Evolutionary conservation across 1,140 invertebrate genomes (phyloP).

Genomic region (Pseudoatta argentina): DNA sequence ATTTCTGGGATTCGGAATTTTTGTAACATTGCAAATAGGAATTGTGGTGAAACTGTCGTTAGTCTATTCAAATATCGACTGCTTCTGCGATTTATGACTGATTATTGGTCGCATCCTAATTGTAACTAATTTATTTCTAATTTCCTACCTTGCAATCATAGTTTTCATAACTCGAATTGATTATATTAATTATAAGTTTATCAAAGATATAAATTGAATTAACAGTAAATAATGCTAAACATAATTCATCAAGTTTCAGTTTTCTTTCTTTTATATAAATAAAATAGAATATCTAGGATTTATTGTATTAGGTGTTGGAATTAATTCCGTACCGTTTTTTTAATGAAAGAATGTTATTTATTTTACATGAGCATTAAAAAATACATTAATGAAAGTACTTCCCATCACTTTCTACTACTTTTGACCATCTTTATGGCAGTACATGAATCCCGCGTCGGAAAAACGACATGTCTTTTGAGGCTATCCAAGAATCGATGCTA

Average conservation of each 20-base stretch:
- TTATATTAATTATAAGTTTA: slow-evolving; percentile 37
- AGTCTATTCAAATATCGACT: slow-evolving; percentile 43
- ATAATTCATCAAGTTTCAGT: background rate
- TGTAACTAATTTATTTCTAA: slow-evolving; percentile 16
- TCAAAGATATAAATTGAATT: background rate
- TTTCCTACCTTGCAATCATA: background rate
- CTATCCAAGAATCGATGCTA: no score
- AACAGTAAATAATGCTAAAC: background rate
- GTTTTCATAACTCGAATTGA: background rate
- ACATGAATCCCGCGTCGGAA: no score
- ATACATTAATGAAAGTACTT: no score
- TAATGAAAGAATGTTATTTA: no score
- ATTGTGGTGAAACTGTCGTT: slow-evolving; percentile 64
- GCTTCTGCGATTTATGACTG: background rate
- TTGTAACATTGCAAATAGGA: slow-evolving; percentile 62
- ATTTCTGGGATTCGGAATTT: slow-evolving; percentile 66
- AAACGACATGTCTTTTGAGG: no score
- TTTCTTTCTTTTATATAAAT: background rate
- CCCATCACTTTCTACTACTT: no score
- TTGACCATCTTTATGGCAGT: no score
- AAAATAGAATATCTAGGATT: background rate
- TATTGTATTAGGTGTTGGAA: no score
- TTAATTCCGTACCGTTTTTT: no score
- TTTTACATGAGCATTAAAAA: no score
- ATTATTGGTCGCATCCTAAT: background rate